Evolutionary conservation across 1,140 invertebrate genomes (phyloP), one percentile per base, ranked within the genome.

Genomic region (Globodera ellingtonae): DNA sequence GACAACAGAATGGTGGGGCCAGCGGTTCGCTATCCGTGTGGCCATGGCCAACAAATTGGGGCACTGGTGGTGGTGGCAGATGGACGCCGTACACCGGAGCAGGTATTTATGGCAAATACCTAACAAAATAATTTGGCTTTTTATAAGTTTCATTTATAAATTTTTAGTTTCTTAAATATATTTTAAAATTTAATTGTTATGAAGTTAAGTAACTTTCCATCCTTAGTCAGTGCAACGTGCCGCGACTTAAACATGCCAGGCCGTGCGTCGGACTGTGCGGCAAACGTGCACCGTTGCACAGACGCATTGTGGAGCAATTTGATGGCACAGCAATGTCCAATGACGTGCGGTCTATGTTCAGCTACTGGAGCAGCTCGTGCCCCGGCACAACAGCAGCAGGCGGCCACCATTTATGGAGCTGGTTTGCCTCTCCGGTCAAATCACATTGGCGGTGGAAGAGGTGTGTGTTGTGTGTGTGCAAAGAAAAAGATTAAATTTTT

Each of bases 271-370:
- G 72, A 74, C 15, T 74, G 72, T 74, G 10, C 72, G 6, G 46
- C 72, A 74, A 74, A 52, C 18, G 10, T 4, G 9, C 46, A 74
- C 47, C 52, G 47, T 35, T 74, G 72, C 18, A 56, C 46, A 15
- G 72, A 74, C 6, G 10, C 72, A 6, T 3, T 47, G 18, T 74
- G 72, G 72, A 6, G 13, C 35, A 74, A 6, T 18, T 50, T 74
- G 52, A 74, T 74, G 72, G 47, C 47, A 15, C 35, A 44, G 44
- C 72, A 74, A 74, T 74, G 72, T 74, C 62, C 62, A n/a, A 35
- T 50, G 62, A 74, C 72, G 4, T 74, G 72, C 44, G 52, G 52
- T 1, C 15, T 10, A 3, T 52, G 52, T 15, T 52, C 52, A 52
- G 35, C 35, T 35, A 35, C 35, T 35, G 35, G 35, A 0, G 0